Evolutionary conservation across 2,888 invertebrate genomes (phyloP), one percentile per base, ranked within the genome.

Genomic region (Chloroclysta siterata): DNA sequence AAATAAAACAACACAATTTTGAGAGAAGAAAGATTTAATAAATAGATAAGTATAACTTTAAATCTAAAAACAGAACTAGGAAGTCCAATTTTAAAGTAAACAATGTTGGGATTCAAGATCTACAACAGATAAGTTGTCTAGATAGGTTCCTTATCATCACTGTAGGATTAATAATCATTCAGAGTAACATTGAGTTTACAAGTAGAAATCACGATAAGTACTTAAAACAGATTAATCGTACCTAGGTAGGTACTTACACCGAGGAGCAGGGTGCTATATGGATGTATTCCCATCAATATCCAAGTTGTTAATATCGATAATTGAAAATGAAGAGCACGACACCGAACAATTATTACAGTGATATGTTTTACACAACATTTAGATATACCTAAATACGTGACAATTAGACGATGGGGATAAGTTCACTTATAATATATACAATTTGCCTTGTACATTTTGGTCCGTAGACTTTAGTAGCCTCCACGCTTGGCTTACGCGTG

Each of bases 11-110:
- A 69, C 74, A 22, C 3, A 33, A 2, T 65, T 65, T 71, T 77
- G 87, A 90, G 92, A 92, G 91, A 90, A 91, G 91, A 90, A 90
- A 89, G 87, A 88, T 92, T 92, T 93, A 93, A 90, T 93, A 92
- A 91, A 90, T 93, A 91, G 89, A 87, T 90, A 33, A 33, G 36
- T 39, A 88, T 86, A 87, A 89, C 87, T 83, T 88, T 88, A 86
- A 87, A 82, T 90, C 88, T 91, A 86, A 86, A 60, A 91, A 89
- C 89, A 87, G 83, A 88, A 82, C 84, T 83, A 87, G 81, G 83
- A 85, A 81, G 81, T 84, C 74, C 80, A 87, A 81, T 82, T 78
- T 79, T 39, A 81, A 85, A 81, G 79, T 53, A 89, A 85, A 81
- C 72, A 66, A 79, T 82, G 77, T 81, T 75, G 84, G 80, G 81